Evolutionary conservation across 1,140 invertebrate genomes (phyloP), one percentile per base, ranked within the genome.

Genomic region (Stegodyphus mimosarum): DNA sequence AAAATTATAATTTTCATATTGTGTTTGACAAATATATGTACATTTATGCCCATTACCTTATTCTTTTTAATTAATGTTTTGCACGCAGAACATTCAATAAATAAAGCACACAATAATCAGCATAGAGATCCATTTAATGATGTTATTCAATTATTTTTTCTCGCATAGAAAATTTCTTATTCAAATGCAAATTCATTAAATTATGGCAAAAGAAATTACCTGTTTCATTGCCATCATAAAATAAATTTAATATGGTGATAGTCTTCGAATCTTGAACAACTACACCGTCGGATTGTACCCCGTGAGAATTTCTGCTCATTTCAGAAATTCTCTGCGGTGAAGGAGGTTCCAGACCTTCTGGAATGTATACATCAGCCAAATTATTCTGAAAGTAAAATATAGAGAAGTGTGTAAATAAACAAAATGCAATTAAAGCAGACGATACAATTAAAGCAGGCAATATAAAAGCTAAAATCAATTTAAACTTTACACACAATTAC

Each of bases 331-430:
- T 92, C 87, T 96, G 94, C 1, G 94, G 92, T 15, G 93, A 91
- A 0, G 96, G 96, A n/a, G 96, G 94, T 88, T 96, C 95, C 89
- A 98, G 97, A 78, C 96, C 96, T 88, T 98, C 96, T 0, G 96
- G 96, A 87, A 98, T 94, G 88, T 95, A 96, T 51, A 98, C 94
- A 90, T 98, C 96, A 0, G 95, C 96, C 90, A 96, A 97, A 33
- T 95, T 94, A 89, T 95, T 96, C 93, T 94, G 33, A 3, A 33
- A 33, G 33, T 33, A 33, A 33, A 33, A 60, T 60, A 10, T 2
- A 60, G 9, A 10, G 55, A 60, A 60, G 55, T 60, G 55, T 60
- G 5, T 10, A 9, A 60, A 60, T 60, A 60, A 60, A 2, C 2
- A 60, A 60, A 10, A 60, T 60, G 15, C 53, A 55, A 55, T 55